Conservation (phyloP, 2,797 vertebrate genomes). For the Mionectes olivaceus region DNA sequence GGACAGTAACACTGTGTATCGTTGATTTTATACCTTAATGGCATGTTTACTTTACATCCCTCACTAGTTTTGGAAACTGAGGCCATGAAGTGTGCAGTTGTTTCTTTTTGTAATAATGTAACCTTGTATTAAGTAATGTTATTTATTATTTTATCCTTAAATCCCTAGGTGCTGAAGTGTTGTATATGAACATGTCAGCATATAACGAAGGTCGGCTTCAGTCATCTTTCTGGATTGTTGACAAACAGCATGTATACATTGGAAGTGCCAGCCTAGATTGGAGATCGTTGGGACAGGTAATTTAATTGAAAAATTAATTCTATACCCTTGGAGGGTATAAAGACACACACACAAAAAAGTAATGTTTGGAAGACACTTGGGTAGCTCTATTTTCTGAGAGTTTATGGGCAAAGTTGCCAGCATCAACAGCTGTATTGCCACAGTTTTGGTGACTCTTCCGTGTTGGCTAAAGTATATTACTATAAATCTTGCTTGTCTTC, state of each 20-base stretch:
- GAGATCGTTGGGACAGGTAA: conserved; percentile 92
- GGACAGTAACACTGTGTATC: neutral
- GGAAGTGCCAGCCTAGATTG: conserved; percentile 94
- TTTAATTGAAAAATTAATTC: neutral
- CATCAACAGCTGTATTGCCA: neutral
- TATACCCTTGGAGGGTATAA: neutral
- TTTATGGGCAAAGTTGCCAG: neutral
- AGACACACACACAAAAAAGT: neutral
- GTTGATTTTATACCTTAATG: neutral
- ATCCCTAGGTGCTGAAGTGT: conserved; percentile 88
- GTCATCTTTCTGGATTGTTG: conserved; percentile 97
- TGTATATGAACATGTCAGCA: conserved; percentile 90
- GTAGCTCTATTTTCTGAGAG: neutral
- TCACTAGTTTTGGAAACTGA: neutral
- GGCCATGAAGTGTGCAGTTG: neutral
- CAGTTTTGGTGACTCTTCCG: neutral
- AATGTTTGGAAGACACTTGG: neutral
- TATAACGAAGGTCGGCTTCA: conserved; percentile 89
- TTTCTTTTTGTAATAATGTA: neutral
- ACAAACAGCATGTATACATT: conserved; percentile 93
- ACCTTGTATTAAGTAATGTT: neutral
- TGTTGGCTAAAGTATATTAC: neutral
- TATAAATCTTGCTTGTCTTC: neutral
- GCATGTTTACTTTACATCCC: neutral
- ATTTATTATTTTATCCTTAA: conserved; percentile 14